Percentiles rank a stretch among this genome's conserved stretches.
Evolutionary conservation across 2,888 invertebrate species (phyloP).

Genomic region (Orthonevra nobilis): DNA sequence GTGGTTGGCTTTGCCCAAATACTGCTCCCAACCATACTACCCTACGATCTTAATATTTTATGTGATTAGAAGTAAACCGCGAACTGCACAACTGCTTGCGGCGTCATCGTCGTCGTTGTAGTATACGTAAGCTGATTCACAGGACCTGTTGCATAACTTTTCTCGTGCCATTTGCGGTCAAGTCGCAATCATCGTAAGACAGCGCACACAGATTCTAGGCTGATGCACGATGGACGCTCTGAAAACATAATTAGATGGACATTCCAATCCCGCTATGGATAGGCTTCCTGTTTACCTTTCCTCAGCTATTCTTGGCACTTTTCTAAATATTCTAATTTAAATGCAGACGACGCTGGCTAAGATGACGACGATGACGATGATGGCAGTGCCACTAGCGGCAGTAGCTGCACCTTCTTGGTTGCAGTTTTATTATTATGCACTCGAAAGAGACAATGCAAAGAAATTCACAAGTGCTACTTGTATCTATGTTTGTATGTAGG

Average conservation of each 20-base stretch:
- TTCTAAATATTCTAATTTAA: constrained; percentile 57
- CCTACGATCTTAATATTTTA: constrained; percentile 20
- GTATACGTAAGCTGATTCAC: constrained; percentile 20
- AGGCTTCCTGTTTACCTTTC: constrained; percentile 60
- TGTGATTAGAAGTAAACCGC: constrained; percentile 48
- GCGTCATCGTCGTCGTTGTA: constrained; percentile 8
- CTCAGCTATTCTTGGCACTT: constrained; percentile 34
- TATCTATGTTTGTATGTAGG: too few relatives aligned
- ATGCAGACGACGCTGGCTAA: constrained; percentile 58
- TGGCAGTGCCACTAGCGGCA: constrained; percentile 19
- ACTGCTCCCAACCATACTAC: neutral
- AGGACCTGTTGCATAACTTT: constrained; percentile 68
- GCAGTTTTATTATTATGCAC: constrained; percentile 33
- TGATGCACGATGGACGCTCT: constrained; percentile 18
- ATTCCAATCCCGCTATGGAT: constrained; percentile 52
- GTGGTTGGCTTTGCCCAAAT: constrained; percentile 39
- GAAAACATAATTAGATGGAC: constrained; percentile 68
- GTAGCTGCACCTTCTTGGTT: constrained; percentile 43
- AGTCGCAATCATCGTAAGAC: constrained; percentile 25
- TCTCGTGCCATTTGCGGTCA: constrained; percentile 54
- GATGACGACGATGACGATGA: constrained; percentile 2
- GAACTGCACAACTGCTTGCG: constrained; percentile 13
- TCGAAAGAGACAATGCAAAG: constrained; percentile 19
- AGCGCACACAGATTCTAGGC: constrained; percentile 21
- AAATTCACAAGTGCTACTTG: constrained; percentile 17